Base-by-base conservation (phyloP, 2,888 invertebrate genomes). In the Euzetes globulus region DNA sequence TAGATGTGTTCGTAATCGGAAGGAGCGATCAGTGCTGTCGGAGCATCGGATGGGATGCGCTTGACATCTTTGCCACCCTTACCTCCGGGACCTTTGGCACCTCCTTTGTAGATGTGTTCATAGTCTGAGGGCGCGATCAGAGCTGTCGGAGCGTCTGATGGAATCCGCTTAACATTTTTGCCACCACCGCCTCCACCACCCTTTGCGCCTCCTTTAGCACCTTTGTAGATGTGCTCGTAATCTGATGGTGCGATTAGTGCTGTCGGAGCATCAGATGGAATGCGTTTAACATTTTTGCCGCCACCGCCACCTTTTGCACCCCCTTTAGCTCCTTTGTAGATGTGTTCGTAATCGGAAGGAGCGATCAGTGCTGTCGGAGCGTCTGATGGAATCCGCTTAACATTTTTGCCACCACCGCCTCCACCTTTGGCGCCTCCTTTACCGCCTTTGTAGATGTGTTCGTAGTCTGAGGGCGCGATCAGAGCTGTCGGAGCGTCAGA, bases 241-340 rank as follows among this genome's bases (percentile, higher is more conserved):
- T 65, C 65, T n/a, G 37, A 37, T 5, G 65, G 65, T n/a, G 65
- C 65, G 37, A 65, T 65, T 19, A 65, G 37, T n/a, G 65, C 65
- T 65, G 65, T 65, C 65, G 65, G 65, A n/a, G 65, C 65, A 19
- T 65, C 65, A 1, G 65, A 65, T 15, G 65, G 65, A 6, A 65
- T 65, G 1, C 65, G 6, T 37, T 65, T 65, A 1, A 19, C 65
- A 3, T 17, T 63, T 17, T 63, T 29, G n/a, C 52, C 17, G 5
- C 58, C 25, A 25, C 58, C 58, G 25, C 25, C 27, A 5, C 25
- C 25, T 58, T 19, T 25, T 22, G 55, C 17, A n/a, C 29, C n/a
- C n/a, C n/a, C n/a, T n/a, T n/a, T n/a, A n/a, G n/a, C 9, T 17
- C 63, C 63, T 29, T 63, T 63, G 17, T 63, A 63, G 7, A 63